Base-by-base conservation (phyloP, 2,797 vertebrate species). In the Hybognathus amarus region DNA sequence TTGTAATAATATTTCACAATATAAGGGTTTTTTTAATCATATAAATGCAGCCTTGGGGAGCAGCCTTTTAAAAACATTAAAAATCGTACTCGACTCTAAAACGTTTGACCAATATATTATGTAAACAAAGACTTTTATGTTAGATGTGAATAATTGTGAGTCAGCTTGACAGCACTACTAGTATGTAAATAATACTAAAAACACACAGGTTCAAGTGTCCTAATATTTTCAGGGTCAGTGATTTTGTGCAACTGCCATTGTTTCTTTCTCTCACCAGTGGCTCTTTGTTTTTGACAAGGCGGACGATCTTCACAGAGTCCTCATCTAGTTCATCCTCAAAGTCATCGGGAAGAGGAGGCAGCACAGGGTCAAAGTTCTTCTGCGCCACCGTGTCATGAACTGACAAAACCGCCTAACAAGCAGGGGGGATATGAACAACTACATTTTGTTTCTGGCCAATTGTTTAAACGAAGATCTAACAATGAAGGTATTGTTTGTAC, bases 221-320 rank as follows among this genome's bases (percentile, higher is more conserved):
- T 76, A 40, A 59, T 38, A 24, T 71, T 11, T 50, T 50, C 54
- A 5, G 6, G 18, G 52, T 56, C 73, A 36, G 6, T 36, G 22
- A 27, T 11, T 38, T 40, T 11, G 36, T 61, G 11, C 64, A 24
- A 13, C 22, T 40, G n/a, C 2, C 5, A 24, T 36, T 74, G 8
- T 42, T 27, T 69, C 47, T 15, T 13, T 77, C 20, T 76, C 92
- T 82, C 93, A 99, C 97, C 96, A 99, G 90, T 5, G 98, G 98
- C 82, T 99, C 98, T 91, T 97, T 98, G 92, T 98, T 99, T 92
- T 99, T 99, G 89, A 99, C 97, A 83, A 99, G 93, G 2, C 97
- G 94, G 79, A 98, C 96, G 1, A 99, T 99, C 94, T 99, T 99
- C 91, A 99, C 97, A 0, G 97, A 98, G 89, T 99, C 98, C 87